A percentile compares a stretch with the other conserved stretches of the same genome.
Evolutionary conservation across 1,140 invertebrate species (phyloP).

Genomic region (Pygmarrhopalites habei): DNA sequence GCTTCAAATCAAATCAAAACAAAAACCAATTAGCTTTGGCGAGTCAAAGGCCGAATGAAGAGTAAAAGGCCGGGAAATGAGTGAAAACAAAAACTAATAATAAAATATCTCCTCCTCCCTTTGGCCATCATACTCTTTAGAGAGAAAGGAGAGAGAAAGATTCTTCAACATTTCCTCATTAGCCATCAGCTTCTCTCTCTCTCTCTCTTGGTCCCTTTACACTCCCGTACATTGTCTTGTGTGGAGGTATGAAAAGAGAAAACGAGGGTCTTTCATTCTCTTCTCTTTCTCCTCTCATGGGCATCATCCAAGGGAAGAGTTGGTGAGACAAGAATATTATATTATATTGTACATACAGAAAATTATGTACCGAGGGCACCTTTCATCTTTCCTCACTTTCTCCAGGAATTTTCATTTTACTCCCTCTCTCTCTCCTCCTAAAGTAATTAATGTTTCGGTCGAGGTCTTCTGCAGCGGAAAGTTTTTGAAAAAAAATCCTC

Average conservation of each 20-base stretch:
- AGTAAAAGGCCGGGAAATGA: slow-evolving; percentile 17
- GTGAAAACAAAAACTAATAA: slow-evolving; percentile 29
- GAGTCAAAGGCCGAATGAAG: background rate
- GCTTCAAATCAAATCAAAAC: background rate
- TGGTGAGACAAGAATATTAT: too few species aligned
- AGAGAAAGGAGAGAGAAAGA: slow-evolving; percentile 1
- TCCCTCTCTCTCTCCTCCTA: slow-evolving; percentile 1
- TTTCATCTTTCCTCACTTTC: slow-evolving; percentile 13
- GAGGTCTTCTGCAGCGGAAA: too few species aligned
- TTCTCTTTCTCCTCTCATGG: too few species aligned
- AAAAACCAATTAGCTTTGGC: slow-evolving; percentile 20
- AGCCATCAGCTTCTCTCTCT: slow-evolving; percentile 10
- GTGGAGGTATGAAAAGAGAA: too few species aligned
- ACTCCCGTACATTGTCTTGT: too few species aligned
- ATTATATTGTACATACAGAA: slow-evolving; percentile 1
- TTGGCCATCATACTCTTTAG: background rate
- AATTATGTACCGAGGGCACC: background rate
- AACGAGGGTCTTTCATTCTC: too few species aligned
- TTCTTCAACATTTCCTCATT: slow-evolving; percentile 24
- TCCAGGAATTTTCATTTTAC: slow-evolving; percentile 27
- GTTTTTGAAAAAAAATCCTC: too few species aligned
- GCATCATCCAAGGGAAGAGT: too few species aligned
- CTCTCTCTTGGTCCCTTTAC: background rate
- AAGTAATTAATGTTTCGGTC: background rate
- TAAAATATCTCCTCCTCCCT: slow-evolving; percentile 18